Evolutionary conservation across 2,113 vertebrate species (phyloP), one percentile per base, ranked within the genome.

Genomic region (Cyphomyrus discorhynchus): DNA sequence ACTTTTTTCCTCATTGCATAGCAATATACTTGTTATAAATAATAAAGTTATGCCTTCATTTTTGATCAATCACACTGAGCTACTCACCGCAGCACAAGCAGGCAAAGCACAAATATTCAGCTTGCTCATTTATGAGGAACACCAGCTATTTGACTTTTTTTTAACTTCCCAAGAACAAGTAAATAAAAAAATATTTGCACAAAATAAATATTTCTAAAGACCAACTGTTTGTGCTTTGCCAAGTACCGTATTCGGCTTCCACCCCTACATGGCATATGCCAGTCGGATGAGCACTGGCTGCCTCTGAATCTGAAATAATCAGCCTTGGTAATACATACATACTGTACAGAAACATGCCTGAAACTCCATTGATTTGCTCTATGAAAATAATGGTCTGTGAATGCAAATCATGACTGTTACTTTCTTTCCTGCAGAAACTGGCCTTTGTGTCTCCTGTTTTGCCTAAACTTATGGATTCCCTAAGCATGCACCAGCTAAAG

Each of bases 381-480:
- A 50, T 52, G 13, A n/a, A 52, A 52, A 17, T 21, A 19, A 17
- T 77, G 11, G 31, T 77, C 1, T 77, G 70, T 77, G 27, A 39
- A 39, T 39, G 15, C 31, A 17, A 77, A 39, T 77, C 74, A 39
- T 80, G 35, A 84, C 89, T 66, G 24, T 46, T 49, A 70, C 1
- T 49, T 3, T 91, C 45, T 94, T 62, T 92, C 91, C 90, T 90
- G 89, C 95, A 99, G 98, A 98, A 97, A 94, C 82, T 99, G 95
- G 95, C 97, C 90, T 96, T 91, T 0, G 92, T 99, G 87, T 98
- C 98, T 74, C 97, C 98, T 90, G 97, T 96, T 89, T 95, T 99
- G 92, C 97, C 98, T 92, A 97, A 97, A 92, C 96, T 99, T 84
- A 96, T 98, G 93, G 97, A 95, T 90, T 97, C 97, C 0, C 96